Evolutionary conservation across 53 echinoderm and acorn worm species (phyloP), one percentile per base, ranked within the genome.

Genomic region (Astropecten irregularis): DNA sequence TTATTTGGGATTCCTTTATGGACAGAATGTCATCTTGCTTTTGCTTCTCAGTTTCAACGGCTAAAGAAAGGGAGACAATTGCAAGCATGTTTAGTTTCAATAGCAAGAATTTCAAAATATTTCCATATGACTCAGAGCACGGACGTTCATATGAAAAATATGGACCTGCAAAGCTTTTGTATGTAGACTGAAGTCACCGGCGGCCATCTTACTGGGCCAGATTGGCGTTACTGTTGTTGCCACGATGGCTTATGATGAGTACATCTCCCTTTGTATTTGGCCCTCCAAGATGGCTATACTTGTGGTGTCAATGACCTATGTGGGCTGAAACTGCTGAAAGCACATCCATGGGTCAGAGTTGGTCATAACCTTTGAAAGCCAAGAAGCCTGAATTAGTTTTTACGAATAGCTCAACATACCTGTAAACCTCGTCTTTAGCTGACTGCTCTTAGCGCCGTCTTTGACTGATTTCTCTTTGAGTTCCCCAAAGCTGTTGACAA

Each of bases 1-100:
- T 64, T 61, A 96, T 94, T 66, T 88, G 87, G 63, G 85, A 51
- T 28, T 93, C 90, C 44, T 91, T 91, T 37, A 91, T 73, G 29
- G 69, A 81, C 21, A 92, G 65, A 0, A 84, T 30, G 52, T 93
- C 91, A 18, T 96, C 97, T 48, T 91, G 89, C 46, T 92, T 88
- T 77, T 89, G 81, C 38, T 91, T 91, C 56, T 96, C 93, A 25
- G 82, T 68, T 53, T 91, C 79, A 19, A 96, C 87, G 54, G 81
- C 96, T 96, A 72, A 20, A 58, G n/a, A n/a, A 20, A 19, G 40
- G 54, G 20, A 73, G 73, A 73, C 69, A 38, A 68, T 23, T 27
- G 44, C 9, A 40, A 68, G n/a, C n/a, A n/a, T n/a, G n/a, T n/a
- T n/a, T n/a, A n/a, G n/a, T n/a, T n/a, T n/a, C n/a, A n/a, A n/a